These are phyloP conservation scores for Pomatorhinus ruficollis DNA, from an alignment of 2,113 vertebrate genomes.

Conservation along the genomic window DNA sequence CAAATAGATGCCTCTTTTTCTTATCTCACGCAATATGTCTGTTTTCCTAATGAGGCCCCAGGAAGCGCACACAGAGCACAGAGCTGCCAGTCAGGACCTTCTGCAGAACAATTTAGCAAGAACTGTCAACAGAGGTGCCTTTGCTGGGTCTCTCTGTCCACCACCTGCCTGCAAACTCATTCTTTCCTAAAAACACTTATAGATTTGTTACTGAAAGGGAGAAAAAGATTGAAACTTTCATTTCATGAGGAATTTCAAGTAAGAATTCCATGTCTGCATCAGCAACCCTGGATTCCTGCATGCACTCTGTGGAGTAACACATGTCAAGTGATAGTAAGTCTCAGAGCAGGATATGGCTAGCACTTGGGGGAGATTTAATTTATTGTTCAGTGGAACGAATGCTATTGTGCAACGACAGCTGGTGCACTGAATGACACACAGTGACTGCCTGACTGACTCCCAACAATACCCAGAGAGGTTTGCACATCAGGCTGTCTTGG, in stretches of 20 bases:
- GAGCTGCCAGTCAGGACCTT: not conserved
- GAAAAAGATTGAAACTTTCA: not conserved
- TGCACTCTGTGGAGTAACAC: not conserved
- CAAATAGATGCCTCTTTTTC: not conserved
- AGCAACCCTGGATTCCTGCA: not conserved
- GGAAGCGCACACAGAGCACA: not conserved
- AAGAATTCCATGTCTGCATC: not conserved
- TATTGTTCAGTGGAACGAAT: conserved; percentile 61
- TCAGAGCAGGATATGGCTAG: conserved; percentile 15
- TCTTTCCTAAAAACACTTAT: not conserved
- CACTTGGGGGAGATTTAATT: conserved; percentile 14
- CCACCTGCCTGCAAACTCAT: not conserved
- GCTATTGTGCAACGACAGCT: conserved; percentile 63
- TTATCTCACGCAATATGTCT: not conserved
- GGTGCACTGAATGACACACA: conserved; percentile 37
- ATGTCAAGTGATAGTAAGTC: not conserved
- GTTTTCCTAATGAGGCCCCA: not conserved
- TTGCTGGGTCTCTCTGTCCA: not conserved
- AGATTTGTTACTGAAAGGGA: not conserved
- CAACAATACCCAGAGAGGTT: conserved; percentile 33
- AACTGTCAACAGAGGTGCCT: not conserved
- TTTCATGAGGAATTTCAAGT: not conserved
- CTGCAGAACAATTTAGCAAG: not conserved
- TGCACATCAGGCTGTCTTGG: conserved; percentile 19
- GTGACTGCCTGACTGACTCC: conserved; percentile 39